Percentiles rank a stretch among this genome's conserved stretches.
These are phyloP conservation scores for Trogon melanurus DNA, from an alignment of 2,113 vertebrate genomes.

Conservation along the genomic window DNA sequence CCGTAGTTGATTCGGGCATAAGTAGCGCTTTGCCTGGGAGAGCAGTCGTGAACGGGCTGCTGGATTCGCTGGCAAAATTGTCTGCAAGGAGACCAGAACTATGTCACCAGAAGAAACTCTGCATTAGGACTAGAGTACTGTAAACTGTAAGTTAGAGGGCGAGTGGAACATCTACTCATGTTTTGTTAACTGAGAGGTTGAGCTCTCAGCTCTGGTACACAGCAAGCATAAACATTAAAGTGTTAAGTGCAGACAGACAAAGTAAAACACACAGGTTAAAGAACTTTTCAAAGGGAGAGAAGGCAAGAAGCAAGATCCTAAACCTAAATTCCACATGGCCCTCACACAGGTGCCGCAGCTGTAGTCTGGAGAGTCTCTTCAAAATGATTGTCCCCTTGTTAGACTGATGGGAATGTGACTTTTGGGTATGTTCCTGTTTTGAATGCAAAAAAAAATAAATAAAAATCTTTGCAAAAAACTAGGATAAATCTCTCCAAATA, in stretches of 20 bases:
- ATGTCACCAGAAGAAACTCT: not conserved
- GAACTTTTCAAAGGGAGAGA: not conserved
- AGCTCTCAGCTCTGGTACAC: not conserved
- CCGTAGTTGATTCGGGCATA: not conserved
- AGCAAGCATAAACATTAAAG: not conserved
- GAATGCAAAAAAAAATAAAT: not conserved
- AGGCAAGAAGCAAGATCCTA: constrained; percentile 29
- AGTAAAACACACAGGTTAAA: not conserved
- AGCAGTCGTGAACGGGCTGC: fast-evolving
- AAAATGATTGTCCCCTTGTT: constrained; percentile 55
- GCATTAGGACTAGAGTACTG: not conserved
- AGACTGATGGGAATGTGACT: constrained; percentile 44
- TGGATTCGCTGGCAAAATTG: not conserved
- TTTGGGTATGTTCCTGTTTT: constrained; percentile 25
- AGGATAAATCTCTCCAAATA: not conserved
- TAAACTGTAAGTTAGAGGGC: not conserved
- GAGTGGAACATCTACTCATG: not conserved
- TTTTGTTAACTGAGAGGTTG: not conserved
- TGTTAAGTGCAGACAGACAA: not conserved
- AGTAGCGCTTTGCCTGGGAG: not conserved
- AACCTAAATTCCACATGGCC: not conserved
- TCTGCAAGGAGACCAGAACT: not conserved
- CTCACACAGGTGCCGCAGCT: constrained; percentile 37
- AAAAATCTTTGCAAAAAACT: not conserved
- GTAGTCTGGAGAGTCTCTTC: constrained; percentile 55